A percentile compares a stretch with the other conserved stretches of the same genome.
phyloP scores from a whole-genome alignment of 2,113 vertebrate genomes.

The Pluvialis apricaria region DNA sequence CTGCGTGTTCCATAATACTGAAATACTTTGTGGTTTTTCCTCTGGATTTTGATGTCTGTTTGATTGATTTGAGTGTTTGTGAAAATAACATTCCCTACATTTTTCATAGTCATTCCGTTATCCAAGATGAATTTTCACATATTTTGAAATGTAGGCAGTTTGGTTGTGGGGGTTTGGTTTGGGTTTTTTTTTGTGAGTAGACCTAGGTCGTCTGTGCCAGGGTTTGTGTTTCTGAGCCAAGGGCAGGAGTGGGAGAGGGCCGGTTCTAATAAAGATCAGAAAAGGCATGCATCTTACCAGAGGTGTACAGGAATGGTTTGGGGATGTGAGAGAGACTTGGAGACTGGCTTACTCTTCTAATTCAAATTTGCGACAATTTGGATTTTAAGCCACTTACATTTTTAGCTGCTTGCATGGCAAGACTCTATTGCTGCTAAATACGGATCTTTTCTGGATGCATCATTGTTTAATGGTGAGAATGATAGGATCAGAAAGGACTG shows the following conservation, averaged over 20 bases:
- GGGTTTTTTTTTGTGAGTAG: neutral
- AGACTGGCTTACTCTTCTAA: neutral
- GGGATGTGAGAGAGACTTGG: neutral
- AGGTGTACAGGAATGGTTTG: neutral
- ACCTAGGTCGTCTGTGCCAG: neutral
- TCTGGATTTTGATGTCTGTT: neutral
- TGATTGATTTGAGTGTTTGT: neutral
- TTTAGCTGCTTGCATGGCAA: neutral
- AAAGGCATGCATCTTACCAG: neutral
- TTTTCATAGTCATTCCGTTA: neutral
- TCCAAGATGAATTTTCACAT: neutral
- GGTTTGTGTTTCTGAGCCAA: neutral
- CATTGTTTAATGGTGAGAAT: neutral
- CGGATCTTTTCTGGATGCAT: neutral
- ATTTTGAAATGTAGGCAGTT: neutral
- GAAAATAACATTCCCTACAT: neutral
- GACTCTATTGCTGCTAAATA: neutral
- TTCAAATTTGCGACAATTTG: neutral
- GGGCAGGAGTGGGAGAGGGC: neutral
- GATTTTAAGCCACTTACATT: neutral
- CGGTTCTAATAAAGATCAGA: neutral
- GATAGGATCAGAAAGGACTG: neutral
- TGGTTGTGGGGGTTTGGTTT: neutral
- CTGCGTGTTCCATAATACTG: neutral
- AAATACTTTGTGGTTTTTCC: neutral